These are phyloP conservation scores for Chelmon rostratus DNA, from an alignment of 2,797 vertebrate species.

Conservation along the genomic window DNA sequence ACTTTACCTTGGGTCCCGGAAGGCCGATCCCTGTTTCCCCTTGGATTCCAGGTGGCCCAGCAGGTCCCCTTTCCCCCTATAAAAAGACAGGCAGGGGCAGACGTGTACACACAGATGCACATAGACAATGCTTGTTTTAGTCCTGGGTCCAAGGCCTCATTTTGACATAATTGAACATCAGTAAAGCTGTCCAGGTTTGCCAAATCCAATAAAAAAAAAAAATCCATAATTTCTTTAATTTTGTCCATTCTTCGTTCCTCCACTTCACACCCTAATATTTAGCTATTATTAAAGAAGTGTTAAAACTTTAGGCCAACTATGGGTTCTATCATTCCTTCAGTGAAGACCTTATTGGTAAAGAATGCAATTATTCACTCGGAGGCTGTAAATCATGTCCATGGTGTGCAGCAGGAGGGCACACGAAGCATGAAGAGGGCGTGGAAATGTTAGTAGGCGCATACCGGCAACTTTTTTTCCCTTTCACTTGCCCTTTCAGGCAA, in stretches of 20 bases:
- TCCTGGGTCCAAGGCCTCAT: neutral
- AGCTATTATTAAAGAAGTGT: slow-evolving; percentile 3
- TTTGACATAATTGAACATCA: neutral
- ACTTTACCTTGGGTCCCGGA: slow-evolving; percentile 90
- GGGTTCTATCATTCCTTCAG: slow-evolving; percentile 38
- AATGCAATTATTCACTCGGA: slow-evolving; percentile 52
- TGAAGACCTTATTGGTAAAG: slow-evolving; percentile 57
- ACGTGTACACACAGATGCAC: slow-evolving; percentile 20
- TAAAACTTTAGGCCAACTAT: neutral
- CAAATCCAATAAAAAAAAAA: neutral
- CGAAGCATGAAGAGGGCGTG: slow-evolving; percentile 48
- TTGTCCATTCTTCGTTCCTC: neutral
- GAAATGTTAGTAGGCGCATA: slow-evolving; percentile 61
- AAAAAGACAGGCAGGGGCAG: slow-evolving; percentile 56
- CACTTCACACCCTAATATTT: neutral
- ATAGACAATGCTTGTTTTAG: neutral
- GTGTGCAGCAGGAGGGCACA: slow-evolving; percentile 53
- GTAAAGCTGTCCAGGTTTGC: neutral
- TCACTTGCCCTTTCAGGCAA: slow-evolving; percentile 71
- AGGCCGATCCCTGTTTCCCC: slow-evolving; percentile 92
- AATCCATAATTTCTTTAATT: neutral
- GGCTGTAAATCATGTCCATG: slow-evolving; percentile 61
- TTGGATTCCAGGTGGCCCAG: slow-evolving; percentile 90
- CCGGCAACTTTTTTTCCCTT: slow-evolving; percentile 18
- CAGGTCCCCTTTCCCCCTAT: slow-evolving; percentile 92